Evolutionary conservation across 1,140 invertebrate species (phyloP), one percentile per base, ranked within the genome.

Genomic region (Dryas iulia): DNA sequence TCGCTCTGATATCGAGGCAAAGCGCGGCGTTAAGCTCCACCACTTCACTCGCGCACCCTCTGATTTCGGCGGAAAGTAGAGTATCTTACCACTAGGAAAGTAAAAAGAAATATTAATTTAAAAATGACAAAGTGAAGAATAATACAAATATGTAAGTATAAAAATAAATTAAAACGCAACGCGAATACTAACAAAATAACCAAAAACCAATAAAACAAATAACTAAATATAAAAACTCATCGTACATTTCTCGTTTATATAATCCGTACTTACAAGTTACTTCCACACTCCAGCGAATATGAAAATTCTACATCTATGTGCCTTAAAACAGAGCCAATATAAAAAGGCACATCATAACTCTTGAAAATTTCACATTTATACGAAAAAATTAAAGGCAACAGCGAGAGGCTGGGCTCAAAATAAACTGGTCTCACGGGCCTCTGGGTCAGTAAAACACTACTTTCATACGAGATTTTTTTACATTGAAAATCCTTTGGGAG

Each of bases 391-490:
- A 10, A 54, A 53, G 4, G 30, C 64, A 66, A 26, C 30, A 21
- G 58, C 21, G 62, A 31, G 11, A 5, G 26, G 24, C 54, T 31
- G n/a, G 14, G 65, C 18, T 21, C 65, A 60, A 52, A 25, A 26
- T 54, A 54, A 21, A 30, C 39, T 53, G 52, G 66, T 39, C 28
- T 54, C 31, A 54, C 26, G 30, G 59, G 53, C 12, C 66, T 28
- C 57, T 59, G 59, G 66, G 59, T 57, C 59, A 60, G 18, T 35
- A 62, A 68, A 68, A 68, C 66, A 68, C 59, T 61, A 68, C 47
- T 68, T 68, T 68, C 57, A 59, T 68, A 68, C 54, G 52, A 68
- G 59, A 68, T 68, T 68, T 68, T 67, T 68, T 62, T 60, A 62
- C 59, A 30, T 35, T 39, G 39, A 28, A 68, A 68, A 68, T 59